Base-by-base conservation (phyloP, 2,888 invertebrate genomes). In the Ochropacha duplaris region DNA sequence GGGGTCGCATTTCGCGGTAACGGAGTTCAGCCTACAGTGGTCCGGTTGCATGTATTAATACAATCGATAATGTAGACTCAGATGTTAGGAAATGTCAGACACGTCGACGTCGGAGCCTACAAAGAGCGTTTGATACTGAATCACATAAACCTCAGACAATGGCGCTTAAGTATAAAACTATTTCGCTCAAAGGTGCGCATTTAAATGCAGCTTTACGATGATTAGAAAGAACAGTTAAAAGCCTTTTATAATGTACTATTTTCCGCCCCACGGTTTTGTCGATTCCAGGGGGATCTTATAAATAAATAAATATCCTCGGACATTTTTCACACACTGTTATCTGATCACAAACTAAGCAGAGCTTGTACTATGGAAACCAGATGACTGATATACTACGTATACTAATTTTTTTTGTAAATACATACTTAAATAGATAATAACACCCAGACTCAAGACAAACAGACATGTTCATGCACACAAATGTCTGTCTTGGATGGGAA, bases 21-120 rank as follows among this genome's bases (percentile, higher is more conserved):
- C 56, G 58, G 68, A 71, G 88, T 57, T 83, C 87, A 61, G 19
- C 28, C 22, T 71, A 65, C 0, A 28, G 0, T 84, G 84, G 90
- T 69, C 61, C 50, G 44, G 65, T 65, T 74, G 72, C 73, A 75
- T 78, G 79, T 86, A 83, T 86, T 86, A 87, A 86, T 85, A 86
- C 85, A 91, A 92, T 92, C 92, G 87, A 92, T 92, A 92, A 89
- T 85, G 87, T 88, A 86, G 87, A 84, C 78, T 78, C 81, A 79
- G 84, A 84, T 79, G 80, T 71, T 76, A 79, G 88, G 86, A 88
- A 88, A 91, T 88, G 87, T 90, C 91, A 91, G 90, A 91, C 88
- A 73, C 74, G 81, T 72, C 84, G 90, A 76, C 82, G 87, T 44
- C 44, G 44, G 44, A 79, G 78, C 74, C 80, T 80, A 81, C 81